Base-by-base conservation (phyloP, 2,797 vertebrate genomes). In the Trematomus bernacchii region DNA sequence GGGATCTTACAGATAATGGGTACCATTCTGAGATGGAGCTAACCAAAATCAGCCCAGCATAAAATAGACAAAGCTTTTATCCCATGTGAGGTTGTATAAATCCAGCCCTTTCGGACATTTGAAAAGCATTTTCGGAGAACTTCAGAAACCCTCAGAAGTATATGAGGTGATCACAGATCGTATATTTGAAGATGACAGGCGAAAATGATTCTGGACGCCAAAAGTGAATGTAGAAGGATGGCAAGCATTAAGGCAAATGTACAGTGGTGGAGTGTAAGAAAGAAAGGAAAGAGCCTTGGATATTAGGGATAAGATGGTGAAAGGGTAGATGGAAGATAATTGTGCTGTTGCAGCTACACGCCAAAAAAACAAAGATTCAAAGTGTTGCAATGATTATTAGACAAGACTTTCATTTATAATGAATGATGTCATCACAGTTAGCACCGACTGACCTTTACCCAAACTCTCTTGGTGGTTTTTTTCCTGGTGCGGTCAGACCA, bases 31-130 rank as follows among this genome's bases (percentile, higher is more conserved):
- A 65, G 59, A 47, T 3, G 1, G 10, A 23, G 33, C 67, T 58
- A 62, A 61, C 50, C 66, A 44, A 64, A 80, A 18, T 65, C 57
- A 21, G 61, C 79, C 40, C 58, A 74, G 64, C 79, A 66, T 7
- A 73, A 9, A 65, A 27, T 13, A 53, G 76, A 48, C 2, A 48
- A 57, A 51, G 58, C 72, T 85, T 85, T 87, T 76, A 87, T 90
- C 61, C 47, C 47, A n/a, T 61, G 60, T 82, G 79, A 71, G 27
- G 57, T 61, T 69, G 11, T 66, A 70, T 68, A 75, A 85, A 82
- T 80, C 48, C 21, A 55, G 23, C 37, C 5, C 19, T 67, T 75
- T 70, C 43, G 14, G 60, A 68, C 68, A 72, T 83, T 75, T 71
- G 16, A 75, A 66, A 80, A 80, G 47, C 10, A 53, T 68, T 70